Evolutionary conservation across 2,888 invertebrate species (phyloP).

Genomic region (Polyommatus icarus): DNA sequence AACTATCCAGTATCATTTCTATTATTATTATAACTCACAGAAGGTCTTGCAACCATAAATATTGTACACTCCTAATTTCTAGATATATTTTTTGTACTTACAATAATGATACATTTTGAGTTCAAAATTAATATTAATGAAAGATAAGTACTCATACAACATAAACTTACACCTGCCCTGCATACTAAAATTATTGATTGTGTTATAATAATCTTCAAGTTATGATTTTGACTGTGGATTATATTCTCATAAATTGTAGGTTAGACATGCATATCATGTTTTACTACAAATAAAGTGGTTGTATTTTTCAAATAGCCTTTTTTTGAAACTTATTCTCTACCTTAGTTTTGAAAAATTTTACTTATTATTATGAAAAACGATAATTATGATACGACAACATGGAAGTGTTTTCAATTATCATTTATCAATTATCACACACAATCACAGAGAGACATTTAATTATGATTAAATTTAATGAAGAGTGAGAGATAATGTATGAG

Average conservation of each 20-base stretch:
- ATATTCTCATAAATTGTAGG: constrained; percentile 38
- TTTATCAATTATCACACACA: too few relatives aligned
- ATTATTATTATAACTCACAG: background rate
- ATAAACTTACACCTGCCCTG: background rate
- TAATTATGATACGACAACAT: too few relatives aligned
- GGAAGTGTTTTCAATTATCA: too few relatives aligned
- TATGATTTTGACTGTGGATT: constrained; percentile 40
- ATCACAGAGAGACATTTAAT: too few relatives aligned
- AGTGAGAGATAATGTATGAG: too few relatives aligned
- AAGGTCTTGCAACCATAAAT: background rate
- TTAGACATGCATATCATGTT: constrained; percentile 73
- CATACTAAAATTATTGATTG: background rate
- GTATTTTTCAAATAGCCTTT: constrained; percentile 45
- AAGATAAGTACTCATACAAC: background rate
- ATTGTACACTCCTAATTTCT: background rate
- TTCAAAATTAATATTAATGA: background rate
- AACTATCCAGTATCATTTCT: background rate
- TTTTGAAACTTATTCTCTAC: constrained; percentile 35
- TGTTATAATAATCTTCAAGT: background rate
- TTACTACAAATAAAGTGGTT: constrained; percentile 69
- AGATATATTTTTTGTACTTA: background rate
- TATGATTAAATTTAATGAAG: too few relatives aligned
- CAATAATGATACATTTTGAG: background rate
- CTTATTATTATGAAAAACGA: too few relatives aligned
- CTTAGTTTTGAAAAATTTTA: background rate